These are phyloP conservation scores for Actinemys pallida DNA, from an alignment of 2,113 vertebrate species.

Conservation along the genomic window DNA sequence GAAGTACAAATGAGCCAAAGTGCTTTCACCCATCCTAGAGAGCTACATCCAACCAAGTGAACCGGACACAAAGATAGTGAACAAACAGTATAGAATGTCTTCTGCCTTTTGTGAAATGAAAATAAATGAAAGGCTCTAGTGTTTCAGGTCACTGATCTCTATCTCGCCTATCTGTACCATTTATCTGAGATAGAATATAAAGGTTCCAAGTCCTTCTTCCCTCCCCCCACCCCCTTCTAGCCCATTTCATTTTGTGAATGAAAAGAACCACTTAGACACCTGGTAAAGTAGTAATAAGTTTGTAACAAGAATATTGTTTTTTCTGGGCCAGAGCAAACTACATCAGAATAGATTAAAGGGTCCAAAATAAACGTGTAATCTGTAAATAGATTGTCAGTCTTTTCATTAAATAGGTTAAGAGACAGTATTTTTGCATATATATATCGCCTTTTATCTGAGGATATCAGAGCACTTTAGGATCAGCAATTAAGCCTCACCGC, in stretches of 20 bases:
- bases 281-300: constrained; percentile 68
- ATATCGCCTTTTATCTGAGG: constrained; percentile 60
- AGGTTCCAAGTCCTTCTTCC: constrained; percentile 61
- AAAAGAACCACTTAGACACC: constrained; percentile 62
- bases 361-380: constrained; percentile 69
- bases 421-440: constrained; percentile 64
- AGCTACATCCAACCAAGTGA: constrained; percentile 50
- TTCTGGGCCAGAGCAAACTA: constrained; percentile 45
- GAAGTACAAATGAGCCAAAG: constrained; percentile 70
- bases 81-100: constrained; percentile 78
- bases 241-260: constrained; percentile 69
- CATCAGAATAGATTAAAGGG: constrained; percentile 35
- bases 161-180: constrained; percentile 76
- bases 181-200: constrained; percentile 74
- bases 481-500: constrained; percentile 51
- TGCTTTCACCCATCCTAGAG: constrained; percentile 50
- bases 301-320: constrained; percentile 67
- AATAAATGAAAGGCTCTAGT: constrained; percentile 77
- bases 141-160: constrained; percentile 77
- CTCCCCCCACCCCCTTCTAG: background rate
- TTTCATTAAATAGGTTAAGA: constrained; percentile 70
- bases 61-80: constrained; percentile 70
- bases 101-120: constrained; percentile 77
- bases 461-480: constrained; percentile 68
- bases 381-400: constrained; percentile 56